Conservation (phyloP, 2,888 invertebrate genomes). For the Oscheius onirici region DNA sequence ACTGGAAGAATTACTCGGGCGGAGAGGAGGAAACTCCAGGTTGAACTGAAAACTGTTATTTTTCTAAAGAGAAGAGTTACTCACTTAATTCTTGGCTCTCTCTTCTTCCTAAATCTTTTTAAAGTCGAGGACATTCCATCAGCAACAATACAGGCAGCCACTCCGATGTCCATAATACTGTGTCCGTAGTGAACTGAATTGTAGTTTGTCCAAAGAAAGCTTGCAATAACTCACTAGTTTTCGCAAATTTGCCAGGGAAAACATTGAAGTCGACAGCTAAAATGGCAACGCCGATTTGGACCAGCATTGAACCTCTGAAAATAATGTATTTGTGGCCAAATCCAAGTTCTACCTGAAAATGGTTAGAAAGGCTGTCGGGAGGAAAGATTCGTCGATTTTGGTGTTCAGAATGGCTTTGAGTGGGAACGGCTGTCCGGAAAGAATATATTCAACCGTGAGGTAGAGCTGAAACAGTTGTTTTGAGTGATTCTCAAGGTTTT, state of each 20-base stretch:
- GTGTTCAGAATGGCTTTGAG: background rate
- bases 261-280: constrained; percentile 90
- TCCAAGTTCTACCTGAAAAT: constrained; percentile 1
- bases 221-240: constrained; percentile 78
- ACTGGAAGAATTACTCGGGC: constrained; percentile 71
- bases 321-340: background rate
- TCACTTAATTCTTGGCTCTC: constrained; percentile 1
- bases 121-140: constrained; percentile 76
- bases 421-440: background rate
- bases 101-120: constrained; percentile 29
- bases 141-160: constrained; percentile 85
- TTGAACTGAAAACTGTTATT: background rate
- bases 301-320: constrained; percentile 50
- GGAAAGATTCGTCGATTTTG: constrained; percentile 6
- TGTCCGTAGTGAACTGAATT: constrained; percentile 60
- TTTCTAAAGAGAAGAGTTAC: background rate
- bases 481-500: background rate
- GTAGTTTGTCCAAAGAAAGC: background rate
- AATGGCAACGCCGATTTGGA: constrained; percentile 84
- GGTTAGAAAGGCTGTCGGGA: constrained; percentile 2
- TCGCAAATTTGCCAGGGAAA: constrained; percentile 86
- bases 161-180: constrained; percentile 90
- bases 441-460: background rate
- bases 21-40: constrained; percentile 33
- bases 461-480: background rate